Base-by-base conservation (phyloP, 2,888 invertebrate species). In the Synergus itoensis region DNA sequence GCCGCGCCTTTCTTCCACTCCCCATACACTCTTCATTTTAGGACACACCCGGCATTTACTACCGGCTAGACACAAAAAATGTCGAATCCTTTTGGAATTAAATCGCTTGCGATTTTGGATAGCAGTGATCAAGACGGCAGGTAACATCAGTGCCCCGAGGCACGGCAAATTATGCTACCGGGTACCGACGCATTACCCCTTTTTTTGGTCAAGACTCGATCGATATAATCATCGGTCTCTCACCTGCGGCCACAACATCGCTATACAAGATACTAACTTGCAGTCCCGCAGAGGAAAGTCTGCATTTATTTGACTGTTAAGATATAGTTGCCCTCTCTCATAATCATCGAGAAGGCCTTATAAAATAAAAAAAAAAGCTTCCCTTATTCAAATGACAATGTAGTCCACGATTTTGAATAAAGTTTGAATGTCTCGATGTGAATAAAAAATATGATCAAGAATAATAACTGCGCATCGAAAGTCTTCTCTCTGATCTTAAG, bases 31-130 rank as follows among this genome's bases (percentile, higher is more conserved):
- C 77, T 69, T 73, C 45, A 53, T 80, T 79, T 67, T 73, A 83
- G 82, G 82, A 83, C 81, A 82, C 86, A 89, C 87, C 92, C 92
- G 86, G 88, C 90, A 92, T 89, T 92, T 92, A 92, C 90, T 88
- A 88, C 88, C 86, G 91, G 91, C 92, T 92, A 92, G 92, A 92
- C 92, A 89, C 87, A 90, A 91, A 92, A 92, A 92, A 92, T 90
- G 88, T 90, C 88, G 89, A 89, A 88, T 86, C 83, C 85, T 85
- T 86, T 82, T 82, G 81, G 87, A 89, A 89, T 90, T 87, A 88
- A 89, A 88, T 85, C 82, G 80, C 80, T 79, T 79, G 85, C 85
- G 88, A 86, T 89, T 88, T 90, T 89, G 89, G 89, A 91, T 84
- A 89, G 87, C 90, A 88, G 90, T 92, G 88, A 91, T 92, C 91